Percentiles rank a stretch among this genome's conserved stretches.
Evolutionary conservation across 2,797 vertebrate species (phyloP).

Genomic region (Siniperca scherzeri): DNA sequence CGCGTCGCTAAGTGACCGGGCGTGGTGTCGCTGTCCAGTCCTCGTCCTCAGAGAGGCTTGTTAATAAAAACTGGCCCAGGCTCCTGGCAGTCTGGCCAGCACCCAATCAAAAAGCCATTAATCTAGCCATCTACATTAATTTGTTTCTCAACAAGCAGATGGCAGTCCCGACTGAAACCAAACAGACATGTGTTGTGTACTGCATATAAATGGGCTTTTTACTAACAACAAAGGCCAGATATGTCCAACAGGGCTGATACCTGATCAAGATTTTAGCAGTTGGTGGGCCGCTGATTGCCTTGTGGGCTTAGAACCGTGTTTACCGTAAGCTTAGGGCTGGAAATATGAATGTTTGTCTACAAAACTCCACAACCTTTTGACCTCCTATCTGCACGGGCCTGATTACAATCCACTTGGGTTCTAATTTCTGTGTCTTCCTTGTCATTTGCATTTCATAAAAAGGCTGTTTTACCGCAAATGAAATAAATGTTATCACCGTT

Average conservation of each 20-base stretch:
- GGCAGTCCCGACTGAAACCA: conserved; percentile 68
- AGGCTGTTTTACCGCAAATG: neutral
- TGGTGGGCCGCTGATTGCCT: conserved; percentile 21
- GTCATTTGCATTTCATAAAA: conserved; percentile 11
- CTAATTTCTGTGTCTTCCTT: neutral
- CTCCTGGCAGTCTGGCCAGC: conserved; percentile 69
- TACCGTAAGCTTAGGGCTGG: conserved; percentile 6
- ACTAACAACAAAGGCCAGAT: conserved; percentile 39
- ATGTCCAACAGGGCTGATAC: conserved; percentile 27
- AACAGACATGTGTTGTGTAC: conserved; percentile 62
- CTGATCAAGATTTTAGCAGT: conserved; percentile 48
- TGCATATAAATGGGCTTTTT: conserved; percentile 63
- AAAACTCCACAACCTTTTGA: conserved; percentile 1
- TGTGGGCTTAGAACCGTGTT: conserved; percentile 22
- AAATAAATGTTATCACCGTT: neutral
- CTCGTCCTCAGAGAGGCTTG: conserved; percentile 54
- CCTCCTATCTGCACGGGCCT: conserved; percentile 44
- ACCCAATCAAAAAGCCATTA: conserved; percentile 81
- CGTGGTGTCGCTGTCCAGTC: conserved; percentile 36
- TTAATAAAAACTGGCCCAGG: conserved; percentile 56
- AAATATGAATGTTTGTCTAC: neutral
- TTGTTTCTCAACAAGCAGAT: conserved; percentile 77
- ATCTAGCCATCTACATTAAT: conserved; percentile 74
- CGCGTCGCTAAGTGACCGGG: conserved; percentile 42
- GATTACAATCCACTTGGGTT: conserved; percentile 31